phyloP scores from a whole-genome alignment of 2,797 vertebrate species.

The Chelidonichthys spinosus region DNA sequence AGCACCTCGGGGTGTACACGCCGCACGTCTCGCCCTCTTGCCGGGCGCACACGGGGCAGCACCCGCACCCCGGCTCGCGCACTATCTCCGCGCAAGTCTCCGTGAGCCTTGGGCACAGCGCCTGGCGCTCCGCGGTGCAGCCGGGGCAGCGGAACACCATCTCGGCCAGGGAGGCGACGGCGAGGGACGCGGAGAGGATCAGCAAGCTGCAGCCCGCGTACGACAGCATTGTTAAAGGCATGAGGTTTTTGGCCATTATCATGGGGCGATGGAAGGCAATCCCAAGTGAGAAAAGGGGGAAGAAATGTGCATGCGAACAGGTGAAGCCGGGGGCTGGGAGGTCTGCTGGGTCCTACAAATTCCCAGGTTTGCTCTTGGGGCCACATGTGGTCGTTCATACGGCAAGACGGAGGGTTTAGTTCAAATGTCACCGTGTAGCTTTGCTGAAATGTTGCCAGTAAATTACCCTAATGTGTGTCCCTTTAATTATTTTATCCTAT shows the following conservation, averaged over 20 bases:
- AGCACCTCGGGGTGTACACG: conserved; percentile 94
- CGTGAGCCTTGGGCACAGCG: conserved; percentile 84
- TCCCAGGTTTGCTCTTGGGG: conserved; percentile 70
- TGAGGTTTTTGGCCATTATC: conserved; percentile 59
- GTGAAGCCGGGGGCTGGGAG: conserved; percentile 77
- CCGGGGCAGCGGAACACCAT: conserved; percentile 90
- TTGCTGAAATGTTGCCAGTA: not conserved
- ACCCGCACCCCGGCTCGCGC: conserved; percentile 95
- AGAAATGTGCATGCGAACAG: conserved; percentile 77
- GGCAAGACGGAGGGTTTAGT: not conserved
- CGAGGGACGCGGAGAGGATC: conserved; percentile 78
- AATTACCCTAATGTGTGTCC: not conserved
- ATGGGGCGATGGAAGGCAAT: conserved; percentile 60
- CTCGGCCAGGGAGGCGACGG: conserved; percentile 83
- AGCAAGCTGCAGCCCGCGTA: conserved; percentile 77
- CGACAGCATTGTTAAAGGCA: conserved; percentile 71
- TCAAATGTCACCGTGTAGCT: not conserved
- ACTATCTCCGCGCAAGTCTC: conserved; percentile 91
- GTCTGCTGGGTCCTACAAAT: conserved; percentile 83
- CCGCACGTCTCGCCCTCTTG: conserved; percentile 92
- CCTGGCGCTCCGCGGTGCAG: conserved; percentile 88
- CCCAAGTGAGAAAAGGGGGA: conserved; percentile 63
- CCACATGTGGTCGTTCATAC: conserved; percentile 46
- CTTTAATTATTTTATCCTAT: not conserved
- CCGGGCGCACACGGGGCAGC: conserved; percentile 94